Percentiles rank a stretch among this genome's conserved stretches.
These are phyloP conservation scores for Lepus oiostolus DNA, from an alignment of 2,797 vertebrate species.

Conservation along the genomic window DNA sequence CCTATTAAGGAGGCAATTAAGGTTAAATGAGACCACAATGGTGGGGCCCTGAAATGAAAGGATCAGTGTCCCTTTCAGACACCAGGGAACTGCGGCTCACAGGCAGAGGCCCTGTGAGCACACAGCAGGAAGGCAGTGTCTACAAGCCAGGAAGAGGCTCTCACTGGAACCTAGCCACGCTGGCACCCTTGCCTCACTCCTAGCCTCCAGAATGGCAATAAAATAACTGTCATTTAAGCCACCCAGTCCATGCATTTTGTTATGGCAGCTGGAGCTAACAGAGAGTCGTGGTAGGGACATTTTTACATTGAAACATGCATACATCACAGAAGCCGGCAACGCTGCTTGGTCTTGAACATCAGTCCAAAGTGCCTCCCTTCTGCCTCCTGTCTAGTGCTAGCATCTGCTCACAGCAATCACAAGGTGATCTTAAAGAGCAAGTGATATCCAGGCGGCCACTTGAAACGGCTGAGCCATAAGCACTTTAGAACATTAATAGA, in stretches of 20 bases:
- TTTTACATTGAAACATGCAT: background rate
- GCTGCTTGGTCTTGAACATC: background rate
- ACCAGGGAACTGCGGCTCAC: background rate
- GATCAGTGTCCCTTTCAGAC: background rate
- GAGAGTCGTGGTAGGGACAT: background rate
- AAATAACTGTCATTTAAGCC: background rate
- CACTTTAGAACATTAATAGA: background rate
- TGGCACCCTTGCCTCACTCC: background rate
- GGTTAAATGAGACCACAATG: background rate
- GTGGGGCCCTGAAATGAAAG: background rate
- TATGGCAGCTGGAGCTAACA: background rate
- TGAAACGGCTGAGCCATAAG: background rate
- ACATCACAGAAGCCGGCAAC: background rate
- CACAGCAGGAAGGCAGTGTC: accelerated
- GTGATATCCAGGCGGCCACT: background rate
- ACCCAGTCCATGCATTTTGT: background rate
- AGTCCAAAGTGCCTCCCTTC: background rate
- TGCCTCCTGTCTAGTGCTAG: background rate
- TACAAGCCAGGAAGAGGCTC: background rate
- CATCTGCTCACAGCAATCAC: background rate
- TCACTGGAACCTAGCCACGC: background rate
- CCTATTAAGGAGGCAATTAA: background rate
- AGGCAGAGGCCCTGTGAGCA: background rate
- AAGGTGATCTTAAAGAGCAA: background rate
- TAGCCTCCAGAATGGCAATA: background rate